Evolutionary conservation across 2,888 invertebrate genomes (phyloP).

Genomic region (Merodon equestris): DNA sequence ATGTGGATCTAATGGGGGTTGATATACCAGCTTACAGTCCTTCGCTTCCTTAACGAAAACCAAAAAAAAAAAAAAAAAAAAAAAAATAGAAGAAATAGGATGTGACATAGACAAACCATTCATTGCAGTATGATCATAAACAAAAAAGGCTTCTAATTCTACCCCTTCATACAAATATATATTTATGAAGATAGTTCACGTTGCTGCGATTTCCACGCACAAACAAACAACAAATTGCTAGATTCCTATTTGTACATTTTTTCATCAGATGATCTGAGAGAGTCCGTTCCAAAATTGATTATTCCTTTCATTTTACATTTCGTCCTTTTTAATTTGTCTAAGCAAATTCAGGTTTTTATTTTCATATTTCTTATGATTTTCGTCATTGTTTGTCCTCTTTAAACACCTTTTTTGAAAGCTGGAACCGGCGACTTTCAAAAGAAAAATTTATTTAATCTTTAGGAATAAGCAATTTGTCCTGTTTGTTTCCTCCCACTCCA

Average conservation of each 20-base stretch:
- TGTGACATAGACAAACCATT: not conserved
- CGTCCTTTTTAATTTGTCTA: conserved; percentile 43
- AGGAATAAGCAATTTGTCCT: conserved; percentile 67
- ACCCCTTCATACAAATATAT: no score
- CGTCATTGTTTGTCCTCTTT: no score
- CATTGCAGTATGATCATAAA: no score
- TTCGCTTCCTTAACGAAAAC: no score
- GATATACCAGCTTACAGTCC: no score
- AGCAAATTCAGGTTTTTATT: conserved; percentile 46
- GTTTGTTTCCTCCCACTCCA: conserved; percentile 18
- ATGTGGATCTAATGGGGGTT: no score
- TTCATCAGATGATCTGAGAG: conserved; percentile 86
- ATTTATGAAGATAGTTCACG: no score
- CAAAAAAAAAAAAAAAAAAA: no score
- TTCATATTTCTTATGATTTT: conserved; percentile 41
- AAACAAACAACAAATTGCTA: conserved; percentile 57
- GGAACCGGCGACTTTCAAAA: conserved; percentile 72
- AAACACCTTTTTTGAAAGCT: conserved; percentile 23
- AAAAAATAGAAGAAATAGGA: no score
- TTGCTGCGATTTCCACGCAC: conserved; percentile 1
- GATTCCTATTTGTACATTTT: conserved; percentile 82
- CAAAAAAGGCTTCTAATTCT: no score
- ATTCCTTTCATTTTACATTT: conserved; percentile 22
- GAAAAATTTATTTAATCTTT: conserved; percentile 72
- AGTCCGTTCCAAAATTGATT: conserved; percentile 71